Percentiles rank a stretch among this genome's conserved stretches.
Conservation (phyloP, 1,140 invertebrate genomes). For the Macrotrachela quadricornifera region DNA sequence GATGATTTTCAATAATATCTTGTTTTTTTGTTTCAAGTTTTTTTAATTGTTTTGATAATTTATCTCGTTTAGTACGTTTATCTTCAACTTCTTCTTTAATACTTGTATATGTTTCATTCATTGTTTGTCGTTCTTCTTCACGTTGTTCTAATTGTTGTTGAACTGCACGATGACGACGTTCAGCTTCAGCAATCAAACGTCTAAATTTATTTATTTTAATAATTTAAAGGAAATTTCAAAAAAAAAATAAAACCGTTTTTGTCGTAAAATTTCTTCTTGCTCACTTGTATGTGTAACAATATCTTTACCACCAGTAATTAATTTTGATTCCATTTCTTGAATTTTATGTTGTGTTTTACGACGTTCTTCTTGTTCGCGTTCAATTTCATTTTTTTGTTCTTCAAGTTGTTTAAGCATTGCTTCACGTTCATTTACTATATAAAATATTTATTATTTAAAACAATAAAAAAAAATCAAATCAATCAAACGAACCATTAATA, state of each 20-base stretch:
- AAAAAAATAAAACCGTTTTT: conserved; percentile 15
- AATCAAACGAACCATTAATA: conserved; percentile 31
- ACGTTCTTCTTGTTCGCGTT: conserved; percentile 33
- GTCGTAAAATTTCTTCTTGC: conserved; percentile 27
- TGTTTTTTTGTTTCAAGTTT: conserved; percentile 39
- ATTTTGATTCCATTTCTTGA: conserved; percentile 4
- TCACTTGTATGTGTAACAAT: conserved; percentile 36
- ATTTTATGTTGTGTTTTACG: conserved; percentile 45
- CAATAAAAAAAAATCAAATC: neutral
- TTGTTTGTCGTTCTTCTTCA: conserved; percentile 35
- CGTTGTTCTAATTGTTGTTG: conserved; percentile 36
- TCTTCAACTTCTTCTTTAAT: conserved; percentile 73
- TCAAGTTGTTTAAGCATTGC: conserved; percentile 38
- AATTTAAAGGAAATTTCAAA: too few relatives aligned
- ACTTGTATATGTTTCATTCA: conserved; percentile 47
- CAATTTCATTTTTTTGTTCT: conserved; percentile 11
- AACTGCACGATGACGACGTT: conserved; percentile 31
- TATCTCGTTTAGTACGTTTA: conserved; percentile 31
- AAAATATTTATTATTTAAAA: neutral
- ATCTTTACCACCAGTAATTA: conserved; percentile 1
- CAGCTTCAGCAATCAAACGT: conserved; percentile 19
- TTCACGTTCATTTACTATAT: conserved; percentile 33
- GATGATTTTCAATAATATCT: conserved; percentile 59
- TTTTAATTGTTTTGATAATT: conserved; percentile 51
- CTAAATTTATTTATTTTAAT: too few relatives aligned